These are phyloP conservation scores for Drosophila nigritarsus DNA, from an alignment of 2,888 invertebrate species.

Conservation along the genomic window DNA sequence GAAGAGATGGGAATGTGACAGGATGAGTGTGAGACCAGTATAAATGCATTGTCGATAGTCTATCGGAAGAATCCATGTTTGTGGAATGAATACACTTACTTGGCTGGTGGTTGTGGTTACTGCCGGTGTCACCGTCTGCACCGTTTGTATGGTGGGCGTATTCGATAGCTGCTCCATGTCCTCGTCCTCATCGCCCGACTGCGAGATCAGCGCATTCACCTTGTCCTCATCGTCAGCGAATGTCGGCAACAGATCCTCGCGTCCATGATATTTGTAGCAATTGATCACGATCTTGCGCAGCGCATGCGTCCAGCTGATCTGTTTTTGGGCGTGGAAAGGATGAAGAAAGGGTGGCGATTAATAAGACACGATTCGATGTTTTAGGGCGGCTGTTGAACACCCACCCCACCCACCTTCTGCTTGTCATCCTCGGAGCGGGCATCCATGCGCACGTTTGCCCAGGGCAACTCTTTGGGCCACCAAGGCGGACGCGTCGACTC, in stretches of 20 bases:
- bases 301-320: constrained; percentile 99
- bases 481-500: constrained; percentile 97
- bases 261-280: constrained; percentile 98
- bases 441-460: constrained; percentile 99
- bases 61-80: background rate
- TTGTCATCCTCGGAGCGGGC: constrained; percentile 98
- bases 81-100: constrained; percentile 58
- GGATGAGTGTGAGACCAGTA: background rate
- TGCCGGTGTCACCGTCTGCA: constrained; percentile 76
- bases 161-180: constrained; percentile 78
- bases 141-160: constrained; percentile 73
- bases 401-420: constrained; percentile 90
- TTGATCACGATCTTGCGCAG: constrained; percentile 98
- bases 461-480: constrained; percentile 99
- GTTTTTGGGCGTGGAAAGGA: constrained; percentile 36
- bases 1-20: background rate
- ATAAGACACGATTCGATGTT: constrained; percentile 28
- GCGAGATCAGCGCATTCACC: constrained; percentile 87
- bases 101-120: constrained; percentile 62
- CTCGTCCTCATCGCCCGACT: constrained; percentile 79
- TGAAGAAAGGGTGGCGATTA: constrained; percentile 33
- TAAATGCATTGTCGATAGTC: background rate
- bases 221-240: constrained; percentile 97
- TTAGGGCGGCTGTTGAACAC: constrained; percentile 62
- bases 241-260: constrained; percentile 97